Base-by-base conservation (phyloP, 2,113 vertebrate genomes). In the Lophius piscatorius region DNA sequence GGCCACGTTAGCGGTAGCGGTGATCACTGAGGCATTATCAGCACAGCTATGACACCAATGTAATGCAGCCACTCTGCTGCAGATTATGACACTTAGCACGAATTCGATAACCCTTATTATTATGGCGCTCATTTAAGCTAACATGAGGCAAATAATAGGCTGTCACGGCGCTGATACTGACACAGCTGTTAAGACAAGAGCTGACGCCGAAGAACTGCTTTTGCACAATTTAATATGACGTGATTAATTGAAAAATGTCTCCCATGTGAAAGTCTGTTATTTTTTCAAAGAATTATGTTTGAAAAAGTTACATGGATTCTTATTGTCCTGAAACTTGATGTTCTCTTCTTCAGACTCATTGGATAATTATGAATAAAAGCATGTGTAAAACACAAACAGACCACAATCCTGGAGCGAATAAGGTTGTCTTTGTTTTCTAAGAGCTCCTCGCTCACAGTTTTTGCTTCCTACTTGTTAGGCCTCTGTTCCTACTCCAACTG, bases 61-160 rank as follows among this genome's bases (percentile, higher is more conserved):
- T 64, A 81, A 66, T 45, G 57, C 40, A 77, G 64, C 74, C 42
- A 73, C 76, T 81, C 75, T 23, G 63, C 67, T 69, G 47, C 17
- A 47, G 78, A 83, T 85, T 80, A 82, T 83, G 78, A 84, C 87
- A 85, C 71, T 75, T 69, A 49, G 63, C 69, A 29, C 35, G 63
- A 64, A 82, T 80, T 76, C 59, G 63, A 83, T 81, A 76, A 82
- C 82, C 71, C 76, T 76, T 64, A 85, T 76, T 64, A 85, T 85
- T 83, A 85, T 63, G 33, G 57, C 48, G 6, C 75, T 80, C 76
- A 74, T 76, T 84, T 82, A 70, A 61, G 63, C 50, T 82, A 83
- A 80, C 56, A 49, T 52, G 73, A 50, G 64, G 63, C 57, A 87
- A 88, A 85, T 85, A 78, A 86, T 28, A 76, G 81, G 79, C 71